Evolutionary conservation across 1,140 invertebrate genomes (phyloP).

Genomic region (Diprion similis): DNA sequence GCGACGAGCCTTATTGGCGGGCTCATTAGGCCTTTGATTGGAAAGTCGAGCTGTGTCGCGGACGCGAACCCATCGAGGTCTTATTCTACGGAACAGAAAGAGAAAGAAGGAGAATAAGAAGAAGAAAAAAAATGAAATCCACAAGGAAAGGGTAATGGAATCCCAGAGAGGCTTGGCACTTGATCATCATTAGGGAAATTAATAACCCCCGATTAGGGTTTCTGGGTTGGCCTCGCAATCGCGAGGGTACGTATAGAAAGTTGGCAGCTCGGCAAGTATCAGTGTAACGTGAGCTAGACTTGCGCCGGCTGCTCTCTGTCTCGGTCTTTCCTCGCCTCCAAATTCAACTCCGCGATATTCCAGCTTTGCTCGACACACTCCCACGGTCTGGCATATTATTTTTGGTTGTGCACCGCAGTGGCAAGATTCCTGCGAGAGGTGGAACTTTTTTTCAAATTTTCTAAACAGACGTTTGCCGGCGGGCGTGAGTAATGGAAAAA

Average conservation of each 20-base stretch:
- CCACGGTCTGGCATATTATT: too few relatives aligned
- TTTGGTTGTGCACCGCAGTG: too few relatives aligned
- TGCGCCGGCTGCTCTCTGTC: not conserved
- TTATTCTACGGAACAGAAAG: not conserved
- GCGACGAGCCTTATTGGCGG: not conserved
- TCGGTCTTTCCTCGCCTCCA: not conserved
- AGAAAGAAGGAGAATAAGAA: conserved; percentile 10
- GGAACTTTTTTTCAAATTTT: too few relatives aligned
- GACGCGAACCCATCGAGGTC: not conserved
- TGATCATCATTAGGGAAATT: conserved; percentile 6
- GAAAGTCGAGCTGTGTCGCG: not conserved
- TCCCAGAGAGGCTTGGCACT: not conserved
- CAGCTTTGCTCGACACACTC: too few relatives aligned
- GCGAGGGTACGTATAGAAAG: not conserved
- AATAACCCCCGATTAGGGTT: conserved; percentile 2
- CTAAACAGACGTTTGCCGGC: too few relatives aligned
- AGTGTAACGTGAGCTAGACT: not conserved
- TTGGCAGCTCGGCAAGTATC: not conserved
- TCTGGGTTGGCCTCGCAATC: not conserved
- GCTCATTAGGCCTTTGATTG: not conserved
- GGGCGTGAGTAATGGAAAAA: too few relatives aligned
- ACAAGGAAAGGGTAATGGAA: not conserved
- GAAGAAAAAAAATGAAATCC: conserved; percentile 11
- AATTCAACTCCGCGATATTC: too few relatives aligned
- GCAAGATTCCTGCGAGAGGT: too few relatives aligned